Conservation (phyloP, 1,140 invertebrate genomes). For the Oreohelix idahoensis region DNA sequence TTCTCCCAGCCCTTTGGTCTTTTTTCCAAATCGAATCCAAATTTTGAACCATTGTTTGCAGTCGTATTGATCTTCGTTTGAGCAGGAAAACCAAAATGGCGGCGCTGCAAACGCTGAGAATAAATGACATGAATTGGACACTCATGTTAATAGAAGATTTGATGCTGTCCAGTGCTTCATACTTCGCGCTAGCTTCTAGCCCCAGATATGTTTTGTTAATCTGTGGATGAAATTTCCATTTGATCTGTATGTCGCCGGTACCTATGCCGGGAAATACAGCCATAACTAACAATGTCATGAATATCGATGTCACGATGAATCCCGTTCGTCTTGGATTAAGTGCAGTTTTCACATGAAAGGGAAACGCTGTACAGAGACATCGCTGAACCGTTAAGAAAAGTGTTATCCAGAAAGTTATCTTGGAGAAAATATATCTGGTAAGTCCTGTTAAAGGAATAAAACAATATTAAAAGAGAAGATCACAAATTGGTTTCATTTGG, state of each 20-base stretch:
- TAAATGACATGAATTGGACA: neutral
- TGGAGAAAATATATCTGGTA: neutral
- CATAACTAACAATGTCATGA: neutral
- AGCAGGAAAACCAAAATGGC: neutral
- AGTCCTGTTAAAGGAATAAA: neutral
- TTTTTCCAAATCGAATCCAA: neutral
- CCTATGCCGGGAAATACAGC: neutral
- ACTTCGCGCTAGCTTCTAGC: neutral
- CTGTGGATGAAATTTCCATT: neutral
- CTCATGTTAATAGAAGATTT: neutral
- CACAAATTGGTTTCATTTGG: too few relatives aligned
- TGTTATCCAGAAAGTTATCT: neutral
- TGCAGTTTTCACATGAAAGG: neutral
- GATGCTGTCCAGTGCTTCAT: neutral
- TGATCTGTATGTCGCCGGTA: neutral
- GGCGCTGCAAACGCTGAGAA: neutral
- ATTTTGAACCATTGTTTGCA: neutral
- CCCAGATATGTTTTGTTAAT: neutral
- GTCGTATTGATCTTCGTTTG: neutral
- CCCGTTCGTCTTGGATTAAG: neutral
- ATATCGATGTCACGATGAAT: neutral
- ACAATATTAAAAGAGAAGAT: neutral
- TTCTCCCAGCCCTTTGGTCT: neutral
- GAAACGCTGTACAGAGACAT: conserved; percentile 6
- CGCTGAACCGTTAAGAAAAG: neutral